These are phyloP conservation scores for Eilema griseolum DNA, from an alignment of 2,888 invertebrate genomes.

Conservation along the genomic window DNA sequence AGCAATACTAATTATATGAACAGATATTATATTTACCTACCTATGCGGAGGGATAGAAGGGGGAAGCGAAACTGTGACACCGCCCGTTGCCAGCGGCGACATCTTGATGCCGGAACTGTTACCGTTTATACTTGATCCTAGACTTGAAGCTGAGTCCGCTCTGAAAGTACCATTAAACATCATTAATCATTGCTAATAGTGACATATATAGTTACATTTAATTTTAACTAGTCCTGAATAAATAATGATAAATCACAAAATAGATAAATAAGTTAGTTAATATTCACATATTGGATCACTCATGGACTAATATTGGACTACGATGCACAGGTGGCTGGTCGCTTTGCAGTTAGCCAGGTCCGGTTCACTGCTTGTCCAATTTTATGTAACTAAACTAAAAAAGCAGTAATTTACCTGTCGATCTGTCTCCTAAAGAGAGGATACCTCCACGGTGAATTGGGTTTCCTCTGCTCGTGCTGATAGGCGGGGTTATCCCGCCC, in stretches of 20 bases:
- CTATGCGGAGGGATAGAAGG: slow-evolving; percentile 75
- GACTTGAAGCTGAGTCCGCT: slow-evolving; percentile 86
- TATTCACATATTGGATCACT: no score
- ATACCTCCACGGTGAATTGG: slow-evolving; percentile 93
- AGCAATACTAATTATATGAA: not conserved
- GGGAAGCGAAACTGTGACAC: slow-evolving; percentile 57
- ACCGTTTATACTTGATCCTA: slow-evolving; percentile 88
- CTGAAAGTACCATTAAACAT: slow-evolving; percentile 63
- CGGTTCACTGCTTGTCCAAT: not conserved
- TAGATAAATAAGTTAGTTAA: no score
- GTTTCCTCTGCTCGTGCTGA: slow-evolving; percentile 87
- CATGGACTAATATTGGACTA: no score
- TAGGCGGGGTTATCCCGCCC: slow-evolving; percentile 91
- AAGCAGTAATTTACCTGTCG: slow-evolving; percentile 71
- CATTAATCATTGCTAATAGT: not conserved
- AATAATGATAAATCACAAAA: no score
- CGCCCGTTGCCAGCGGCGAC: slow-evolving; percentile 75
- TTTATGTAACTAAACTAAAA: not conserved
- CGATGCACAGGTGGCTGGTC: no score
- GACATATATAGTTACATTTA: no score
- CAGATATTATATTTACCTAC: slow-evolving; percentile 47
- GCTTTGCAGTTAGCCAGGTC: not conserved
- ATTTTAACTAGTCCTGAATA: no score
- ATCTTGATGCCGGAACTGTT: slow-evolving; percentile 85
- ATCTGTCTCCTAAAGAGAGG: slow-evolving; percentile 85